Conservation (phyloP, 1,140 invertebrate species). For the Orchestia grillus region DNA sequence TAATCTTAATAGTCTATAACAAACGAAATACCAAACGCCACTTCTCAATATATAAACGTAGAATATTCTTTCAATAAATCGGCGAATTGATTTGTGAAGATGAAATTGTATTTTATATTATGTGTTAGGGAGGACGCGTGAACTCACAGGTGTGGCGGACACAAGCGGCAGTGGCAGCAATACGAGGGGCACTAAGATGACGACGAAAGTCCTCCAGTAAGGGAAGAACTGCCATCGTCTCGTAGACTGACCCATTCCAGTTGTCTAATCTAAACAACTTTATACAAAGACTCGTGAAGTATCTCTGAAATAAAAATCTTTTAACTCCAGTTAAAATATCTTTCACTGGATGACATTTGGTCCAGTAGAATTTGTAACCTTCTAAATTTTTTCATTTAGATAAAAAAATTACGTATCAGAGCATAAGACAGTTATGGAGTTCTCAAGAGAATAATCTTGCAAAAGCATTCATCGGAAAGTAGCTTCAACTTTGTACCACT, state of each 20-base stretch:
- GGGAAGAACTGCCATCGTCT: not conserved
- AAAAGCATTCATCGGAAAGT: too few relatives aligned
- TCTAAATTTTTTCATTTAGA: too few relatives aligned
- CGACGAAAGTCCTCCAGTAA: not conserved
- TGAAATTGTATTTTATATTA: not conserved
- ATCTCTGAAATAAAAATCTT: not conserved
- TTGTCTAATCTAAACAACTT: not conserved
- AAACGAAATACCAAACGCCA: too few relatives aligned
- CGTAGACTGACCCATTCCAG: not conserved
- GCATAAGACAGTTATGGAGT: too few relatives aligned
- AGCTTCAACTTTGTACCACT: too few relatives aligned
- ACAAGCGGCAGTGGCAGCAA: constrained; percentile 4
- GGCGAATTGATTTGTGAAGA: not conserved
- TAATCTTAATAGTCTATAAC: too few relatives aligned
- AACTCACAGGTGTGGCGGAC: constrained; percentile 3
- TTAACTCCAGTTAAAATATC: too few relatives aligned
- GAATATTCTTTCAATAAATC: not conserved
- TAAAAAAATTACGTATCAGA: too few relatives aligned
- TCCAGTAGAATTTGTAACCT: too few relatives aligned
- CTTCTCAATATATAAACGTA: not conserved
- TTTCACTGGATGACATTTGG: too few relatives aligned
- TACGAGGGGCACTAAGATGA: not conserved
- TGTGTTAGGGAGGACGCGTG: not conserved
- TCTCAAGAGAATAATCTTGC: too few relatives aligned
- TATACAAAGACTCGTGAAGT: not conserved